A percentile compares a stretch with the other conserved stretches of the same genome.
phyloP scores from a whole-genome alignment of 1,140 invertebrate species.

The Hycleus phaleratus region DNA sequence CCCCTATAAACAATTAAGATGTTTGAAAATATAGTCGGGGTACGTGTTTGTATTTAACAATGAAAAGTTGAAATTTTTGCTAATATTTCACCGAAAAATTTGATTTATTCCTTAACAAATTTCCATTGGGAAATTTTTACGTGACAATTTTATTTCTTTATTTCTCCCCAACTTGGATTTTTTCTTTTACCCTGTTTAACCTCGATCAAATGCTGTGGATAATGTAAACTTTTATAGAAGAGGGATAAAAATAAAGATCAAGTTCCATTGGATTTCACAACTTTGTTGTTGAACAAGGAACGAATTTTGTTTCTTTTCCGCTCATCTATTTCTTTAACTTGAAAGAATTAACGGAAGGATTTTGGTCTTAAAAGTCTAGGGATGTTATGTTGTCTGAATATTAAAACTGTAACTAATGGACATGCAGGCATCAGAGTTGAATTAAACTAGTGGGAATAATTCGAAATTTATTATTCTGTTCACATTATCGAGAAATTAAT shows the following conservation, averaged over 20 bases:
- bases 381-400: slow-evolving; percentile 15
- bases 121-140: too few relatives aligned
- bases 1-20: too few relatives aligned
- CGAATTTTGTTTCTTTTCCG: slow-evolving; percentile 4
- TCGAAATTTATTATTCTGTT: too few relatives aligned
- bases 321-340: neutral
- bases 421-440: slow-evolving; percentile 10
- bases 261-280: slow-evolving; percentile 7
- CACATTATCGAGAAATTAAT: too few relatives aligned
- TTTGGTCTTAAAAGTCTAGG: slow-evolving; percentile 18
- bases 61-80: too few relatives aligned
- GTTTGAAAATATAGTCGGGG: too few relatives aligned
- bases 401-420: neutral
- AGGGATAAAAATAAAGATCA: slow-evolving; percentile 5
- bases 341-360: slow-evolving; percentile 21
- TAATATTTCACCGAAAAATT: too few relatives aligned
- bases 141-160: too few relatives aligned
- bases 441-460: too few relatives aligned
- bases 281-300: slow-evolving; percentile 14
- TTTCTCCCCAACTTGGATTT: neutral
- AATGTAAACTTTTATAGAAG: slow-evolving; percentile 13
- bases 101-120: too few relatives aligned
- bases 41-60: too few relatives aligned
- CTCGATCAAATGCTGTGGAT: neutral
- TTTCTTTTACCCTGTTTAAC: too few relatives aligned